Evolutionary conservation across 2,113 vertebrate genomes (phyloP).

Genomic region (Eulacestoma nigropectus): DNA sequence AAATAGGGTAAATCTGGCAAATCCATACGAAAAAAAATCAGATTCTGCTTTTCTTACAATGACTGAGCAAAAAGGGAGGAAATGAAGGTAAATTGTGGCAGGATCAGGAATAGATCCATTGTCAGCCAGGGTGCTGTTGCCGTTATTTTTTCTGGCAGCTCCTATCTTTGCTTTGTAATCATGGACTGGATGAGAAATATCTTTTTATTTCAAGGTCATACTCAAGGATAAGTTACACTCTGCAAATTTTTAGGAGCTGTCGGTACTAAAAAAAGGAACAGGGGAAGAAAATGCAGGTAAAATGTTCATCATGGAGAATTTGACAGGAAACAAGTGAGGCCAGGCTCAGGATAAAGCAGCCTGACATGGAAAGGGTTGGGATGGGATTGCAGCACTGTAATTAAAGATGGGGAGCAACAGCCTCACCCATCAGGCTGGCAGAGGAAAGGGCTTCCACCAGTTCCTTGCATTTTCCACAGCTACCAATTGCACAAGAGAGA

Average conservation of each 20-base stretch:
- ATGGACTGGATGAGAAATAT: not conserved
- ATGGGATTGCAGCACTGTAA: not conserved
- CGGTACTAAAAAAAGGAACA: not conserved
- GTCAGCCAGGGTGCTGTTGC: not conserved
- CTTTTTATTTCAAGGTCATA: not conserved
- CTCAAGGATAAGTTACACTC: not conserved
- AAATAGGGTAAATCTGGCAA: not conserved
- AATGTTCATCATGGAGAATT: not conserved
- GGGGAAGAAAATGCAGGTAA: not conserved
- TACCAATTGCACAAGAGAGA: not conserved
- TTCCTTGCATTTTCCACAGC: not conserved
- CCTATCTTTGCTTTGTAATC: not conserved
- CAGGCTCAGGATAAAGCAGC: not conserved
- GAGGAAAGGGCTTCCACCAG: not conserved
- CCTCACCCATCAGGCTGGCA: slow-evolving; percentile 31
- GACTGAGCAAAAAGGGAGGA: not conserved
- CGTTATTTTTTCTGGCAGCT: not conserved
- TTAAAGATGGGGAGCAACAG: not conserved
- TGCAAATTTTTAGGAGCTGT: not conserved
- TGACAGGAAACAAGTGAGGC: not conserved
- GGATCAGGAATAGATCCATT: not conserved
- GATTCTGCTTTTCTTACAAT: not conserved
- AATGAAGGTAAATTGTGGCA: not conserved
- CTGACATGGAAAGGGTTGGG: not conserved
- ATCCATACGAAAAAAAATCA: not conserved